These are phyloP conservation scores for Standfussiana lucernea DNA, from an alignment of 2,888 invertebrate species.

Conservation along the genomic window DNA sequence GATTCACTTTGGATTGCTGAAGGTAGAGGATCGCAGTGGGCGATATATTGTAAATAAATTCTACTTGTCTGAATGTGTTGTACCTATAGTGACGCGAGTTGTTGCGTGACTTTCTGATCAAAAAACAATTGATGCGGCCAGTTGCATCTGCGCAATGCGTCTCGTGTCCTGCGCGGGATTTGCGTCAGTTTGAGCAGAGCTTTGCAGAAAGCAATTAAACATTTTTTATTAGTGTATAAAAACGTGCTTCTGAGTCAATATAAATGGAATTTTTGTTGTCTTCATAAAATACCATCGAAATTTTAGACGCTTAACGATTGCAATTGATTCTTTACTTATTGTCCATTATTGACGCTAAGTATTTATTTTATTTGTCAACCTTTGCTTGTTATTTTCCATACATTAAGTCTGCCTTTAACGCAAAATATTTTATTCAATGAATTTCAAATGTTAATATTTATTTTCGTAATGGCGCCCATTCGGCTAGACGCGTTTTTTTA, in stretches of 20 bases:
- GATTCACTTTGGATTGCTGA: background rate
- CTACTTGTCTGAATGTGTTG: background rate
- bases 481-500: background rate
- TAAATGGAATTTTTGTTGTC: too few species aligned
- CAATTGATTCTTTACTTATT: background rate
- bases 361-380: conserved; percentile 26
- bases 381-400: conserved; percentile 9
- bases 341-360: conserved; percentile 3
- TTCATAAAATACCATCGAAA: background rate
- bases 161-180: background rate
- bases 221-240: background rate
- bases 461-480: conserved; percentile 20
- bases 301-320: background rate
- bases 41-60: background rate
- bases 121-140: background rate
- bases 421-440: conserved; percentile 25
- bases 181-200: background rate
- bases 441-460: conserved; percentile 17
- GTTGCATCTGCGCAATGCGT: background rate
- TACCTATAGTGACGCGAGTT: background rate
- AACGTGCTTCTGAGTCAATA: background rate
- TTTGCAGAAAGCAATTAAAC: background rate
- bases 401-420: conserved; percentile 4
- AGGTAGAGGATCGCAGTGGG: background rate
- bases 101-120: background rate